Base-by-base conservation (phyloP, 2,113 vertebrate genomes). In the Forbesichthys papilliferus region DNA sequence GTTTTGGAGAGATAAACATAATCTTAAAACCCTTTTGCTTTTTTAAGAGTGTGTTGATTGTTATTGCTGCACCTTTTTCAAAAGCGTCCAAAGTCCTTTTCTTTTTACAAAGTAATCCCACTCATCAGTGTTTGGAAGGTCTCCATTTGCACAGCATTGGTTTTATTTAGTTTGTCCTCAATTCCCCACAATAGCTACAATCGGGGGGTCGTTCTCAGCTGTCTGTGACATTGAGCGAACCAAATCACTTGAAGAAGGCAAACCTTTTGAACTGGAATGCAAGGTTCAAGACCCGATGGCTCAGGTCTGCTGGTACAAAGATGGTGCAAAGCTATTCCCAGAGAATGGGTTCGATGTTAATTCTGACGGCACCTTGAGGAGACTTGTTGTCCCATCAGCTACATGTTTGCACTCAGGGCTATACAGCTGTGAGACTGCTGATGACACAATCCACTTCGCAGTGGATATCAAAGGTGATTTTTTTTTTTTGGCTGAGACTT, bases 391-490 rank as follows among this genome's bases (percentile, higher is more conserved):
- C 69, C 86, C 84, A 56, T 88, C 90, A 77, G 77, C 87, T 81
- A 88, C 91, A 81, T 68, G 83, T 64, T 85, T 82, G 66, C 89
- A 95, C 0, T 85, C 88, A 77, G 92, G 88, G 72, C 75, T 86
- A 64, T 92, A 93, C 87, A 84, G 81, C 77, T 93, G 91, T 81
- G 84, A 92, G 71, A 85, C 90, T 12, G 69, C 82, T 69, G 89
- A 92, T 75, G 91, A 92, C 79, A 86, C 75, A 66, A 68, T 86
- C 71, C 90, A 89, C 70, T 91, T 93, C 85, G 86, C 75, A 72
- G 91, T 92, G 83, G 90, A 90, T 66, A 86, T 91, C 61, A 83
- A 89, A 89, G 92, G 93, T 94, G 89, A 93, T 75, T 90, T 81
- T 60, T 42, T 68, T 73, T 75, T 81, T 75, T 82, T 75, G 51